These are phyloP conservation scores for Phortica magna DNA, from an alignment of 2,888 invertebrate species.

Conservation along the genomic window DNA sequence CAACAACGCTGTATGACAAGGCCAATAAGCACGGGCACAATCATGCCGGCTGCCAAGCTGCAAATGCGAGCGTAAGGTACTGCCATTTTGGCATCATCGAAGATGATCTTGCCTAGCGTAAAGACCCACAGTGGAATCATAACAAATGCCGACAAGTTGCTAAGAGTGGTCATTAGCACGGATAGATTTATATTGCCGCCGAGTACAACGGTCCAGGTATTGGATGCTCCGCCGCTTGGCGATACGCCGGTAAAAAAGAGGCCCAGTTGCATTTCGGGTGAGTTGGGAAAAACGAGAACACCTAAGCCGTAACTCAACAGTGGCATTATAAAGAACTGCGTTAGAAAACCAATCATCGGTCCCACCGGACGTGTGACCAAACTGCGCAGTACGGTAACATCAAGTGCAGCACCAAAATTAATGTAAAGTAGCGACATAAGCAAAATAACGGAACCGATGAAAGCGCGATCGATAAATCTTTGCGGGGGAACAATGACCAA, in stretches of 20 bases:
- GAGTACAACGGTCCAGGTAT: constrained; percentile 95
- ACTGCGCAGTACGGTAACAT: constrained; percentile 79
- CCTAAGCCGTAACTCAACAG: constrained; percentile 87
- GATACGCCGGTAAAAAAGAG: constrained; percentile 94
- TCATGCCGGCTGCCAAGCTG: constrained; percentile 85
- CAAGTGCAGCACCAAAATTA: constrained; percentile 94
- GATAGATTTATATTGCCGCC: constrained; percentile 96
- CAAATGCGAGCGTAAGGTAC: constrained; percentile 90
- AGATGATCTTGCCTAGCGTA: constrained; percentile 88
- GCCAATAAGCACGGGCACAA: constrained; percentile 87
- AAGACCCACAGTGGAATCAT: constrained; percentile 96
- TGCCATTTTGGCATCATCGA: constrained; percentile 83
- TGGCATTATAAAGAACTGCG: constrained; percentile 93
- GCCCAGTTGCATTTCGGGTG: constrained; percentile 87
- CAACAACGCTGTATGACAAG: constrained; percentile 83
- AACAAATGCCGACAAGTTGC: constrained; percentile 93
- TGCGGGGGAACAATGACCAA: constrained; percentile 82
- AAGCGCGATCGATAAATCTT: constrained; percentile 85
- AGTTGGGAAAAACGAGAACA: constrained; percentile 84
- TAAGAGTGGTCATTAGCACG: constrained; percentile 95
- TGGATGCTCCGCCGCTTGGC: constrained; percentile 97
- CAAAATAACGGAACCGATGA: constrained; percentile 86
- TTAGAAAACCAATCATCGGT: constrained; percentile 84
- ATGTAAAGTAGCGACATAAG: constrained; percentile 90
- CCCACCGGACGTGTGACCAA: constrained; percentile 83